Evolutionary conservation across 2,113 vertebrate species (phyloP), one percentile per base, ranked within the genome.

Genomic region (Pseudorectes ferrugineus): DNA sequence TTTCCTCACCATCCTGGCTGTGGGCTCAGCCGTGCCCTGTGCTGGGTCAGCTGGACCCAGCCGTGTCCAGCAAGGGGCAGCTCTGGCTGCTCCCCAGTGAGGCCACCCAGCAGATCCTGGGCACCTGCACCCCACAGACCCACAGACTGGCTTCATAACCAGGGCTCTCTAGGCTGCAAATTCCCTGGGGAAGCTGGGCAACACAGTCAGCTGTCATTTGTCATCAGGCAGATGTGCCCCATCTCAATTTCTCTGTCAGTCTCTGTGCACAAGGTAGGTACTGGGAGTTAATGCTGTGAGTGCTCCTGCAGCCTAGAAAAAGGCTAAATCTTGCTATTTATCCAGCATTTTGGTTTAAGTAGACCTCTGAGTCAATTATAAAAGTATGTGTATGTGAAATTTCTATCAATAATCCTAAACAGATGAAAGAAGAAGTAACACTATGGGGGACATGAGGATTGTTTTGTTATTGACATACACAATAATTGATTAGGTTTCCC

Each of bases 401-500:
- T 70, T 80, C 54, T 83, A 84, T 96, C 55, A 83, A 74, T 72
- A 89, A 92, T 35, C 91, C 85, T 83, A 76, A 89, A 81, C 18
- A 95, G 91, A 71, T 81, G 95, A 78, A 78, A 35, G 71, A 92
- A 92, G 33, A 84, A 88, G 25, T 83, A 86, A 58, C 63, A 71
- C 65, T 81, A 73, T 7, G 8, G 85, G 81, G 85, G 81, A 95
- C 25, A 42, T 0, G 6, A 42, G 18, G 93, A 92, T 22, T 57
- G 52, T 28, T 94, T 88, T 95, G 67, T 55, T 97, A 95, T 95
- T 96, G 96, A 96, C 83, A 93, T 83, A 93, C 76, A 96, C 67
- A 82, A 46, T 91, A 97, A 97, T 80, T 96, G 96, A 96, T 97
- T 92, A 85, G 86, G 77, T 91, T 96, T 92, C 74, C 88, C 81